Conservation (phyloP, 2,797 vertebrate genomes). For the Pseudochirops cupreus region DNA sequence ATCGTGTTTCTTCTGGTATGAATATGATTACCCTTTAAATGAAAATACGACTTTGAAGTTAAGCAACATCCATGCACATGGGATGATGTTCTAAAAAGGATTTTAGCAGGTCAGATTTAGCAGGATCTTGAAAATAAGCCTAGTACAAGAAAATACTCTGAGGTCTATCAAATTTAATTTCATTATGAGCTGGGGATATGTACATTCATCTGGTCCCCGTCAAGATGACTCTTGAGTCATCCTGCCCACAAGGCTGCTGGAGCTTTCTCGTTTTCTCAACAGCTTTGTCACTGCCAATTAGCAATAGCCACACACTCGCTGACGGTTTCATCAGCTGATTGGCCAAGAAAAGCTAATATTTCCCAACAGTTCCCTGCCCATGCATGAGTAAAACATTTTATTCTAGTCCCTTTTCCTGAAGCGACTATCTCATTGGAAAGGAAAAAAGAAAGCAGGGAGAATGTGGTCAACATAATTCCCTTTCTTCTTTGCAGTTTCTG, state of each 20-base stretch:
- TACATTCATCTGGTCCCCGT: neutral
- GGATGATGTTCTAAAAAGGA: neutral
- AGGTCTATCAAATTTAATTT: neutral
- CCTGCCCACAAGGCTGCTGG: neutral
- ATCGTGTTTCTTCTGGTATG: neutral
- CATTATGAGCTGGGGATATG: neutral
- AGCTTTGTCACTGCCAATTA: neutral
- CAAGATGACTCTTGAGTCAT: neutral
- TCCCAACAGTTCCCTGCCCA: neutral
- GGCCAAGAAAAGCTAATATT: neutral
- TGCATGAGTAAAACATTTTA: neutral
- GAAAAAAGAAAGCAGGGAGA: neutral
- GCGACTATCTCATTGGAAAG: neutral
- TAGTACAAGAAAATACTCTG: neutral
- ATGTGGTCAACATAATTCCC: neutral
- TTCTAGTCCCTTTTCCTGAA: neutral
- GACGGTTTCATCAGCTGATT: slow-evolving; percentile 1
- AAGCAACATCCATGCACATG: neutral
- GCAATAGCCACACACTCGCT: neutral
- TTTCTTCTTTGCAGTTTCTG: neutral
- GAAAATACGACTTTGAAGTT: neutral
- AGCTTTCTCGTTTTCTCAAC: neutral
- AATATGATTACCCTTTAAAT: neutral
- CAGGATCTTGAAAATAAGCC: neutral
- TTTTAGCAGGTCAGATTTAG: neutral